Evolutionary conservation across 2,797 vertebrate species (phyloP).

Genomic region (Pagetopsis macropterus): DNA sequence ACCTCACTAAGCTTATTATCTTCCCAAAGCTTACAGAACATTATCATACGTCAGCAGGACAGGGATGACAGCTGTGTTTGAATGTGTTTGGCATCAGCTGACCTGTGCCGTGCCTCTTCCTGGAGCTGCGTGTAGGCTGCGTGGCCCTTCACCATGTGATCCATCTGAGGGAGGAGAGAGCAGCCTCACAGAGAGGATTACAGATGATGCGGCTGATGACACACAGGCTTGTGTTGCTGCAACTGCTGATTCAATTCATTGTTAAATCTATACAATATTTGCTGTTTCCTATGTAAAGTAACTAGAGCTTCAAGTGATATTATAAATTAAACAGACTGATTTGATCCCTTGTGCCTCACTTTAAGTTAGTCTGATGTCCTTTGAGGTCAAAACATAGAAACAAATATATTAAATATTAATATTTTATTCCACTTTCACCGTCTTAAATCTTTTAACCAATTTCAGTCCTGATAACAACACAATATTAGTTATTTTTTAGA

Average conservation of each 20-base stretch:
- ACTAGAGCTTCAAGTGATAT: neutral
- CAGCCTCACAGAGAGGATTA: neutral
- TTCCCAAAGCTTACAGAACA: slow-evolving; percentile 1
- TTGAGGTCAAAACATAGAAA: too few relatives aligned
- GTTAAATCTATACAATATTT: neutral
- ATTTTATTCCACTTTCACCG: too few relatives aligned
- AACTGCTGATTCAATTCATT: neutral
- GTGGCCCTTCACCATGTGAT: slow-evolving; percentile 91
- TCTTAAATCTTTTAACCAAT: too few relatives aligned
- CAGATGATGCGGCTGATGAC: neutral
- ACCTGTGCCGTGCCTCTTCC: slow-evolving; percentile 87
- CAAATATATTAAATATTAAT: too few relatives aligned
- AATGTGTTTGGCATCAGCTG: slow-evolving; percentile 47
- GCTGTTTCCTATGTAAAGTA: neutral
- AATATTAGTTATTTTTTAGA: too few relatives aligned
- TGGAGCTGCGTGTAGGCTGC: slow-evolving; percentile 87
- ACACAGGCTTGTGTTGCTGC: neutral
- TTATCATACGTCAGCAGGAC: slow-evolving; percentile 7
- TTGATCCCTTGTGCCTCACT: too few relatives aligned
- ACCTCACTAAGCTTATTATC: slow-evolving; percentile 7
- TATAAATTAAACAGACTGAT: neutral
- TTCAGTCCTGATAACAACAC: too few relatives aligned
- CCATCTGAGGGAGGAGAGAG: slow-evolving; percentile 85
- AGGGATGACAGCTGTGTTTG: slow-evolving; percentile 17
- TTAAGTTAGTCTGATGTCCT: too few relatives aligned